Conservation (phyloP, 2,888 invertebrate genomes). For the Salpingus planirostris region DNA sequence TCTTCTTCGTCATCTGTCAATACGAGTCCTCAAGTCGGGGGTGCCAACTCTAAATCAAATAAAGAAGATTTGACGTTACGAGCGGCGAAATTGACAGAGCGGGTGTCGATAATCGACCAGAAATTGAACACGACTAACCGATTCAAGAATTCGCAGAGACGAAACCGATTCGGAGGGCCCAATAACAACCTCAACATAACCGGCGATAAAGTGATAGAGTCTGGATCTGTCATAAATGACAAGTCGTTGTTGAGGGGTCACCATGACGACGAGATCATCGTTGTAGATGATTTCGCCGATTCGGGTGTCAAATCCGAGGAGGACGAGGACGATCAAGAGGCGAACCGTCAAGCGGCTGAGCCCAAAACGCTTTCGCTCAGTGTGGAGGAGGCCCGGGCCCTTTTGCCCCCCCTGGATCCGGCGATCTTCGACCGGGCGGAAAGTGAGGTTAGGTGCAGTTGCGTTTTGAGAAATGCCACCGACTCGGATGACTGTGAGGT, state of each 20-base stretch:
- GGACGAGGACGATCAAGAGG: conserved; percentile 3
- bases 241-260: conserved; percentile 19
- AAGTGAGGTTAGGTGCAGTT: no score
- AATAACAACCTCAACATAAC: conserved; percentile 1
- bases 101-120: conserved; percentile 39
- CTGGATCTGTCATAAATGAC: conserved; percentile 35
- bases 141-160: conserved; percentile 32
- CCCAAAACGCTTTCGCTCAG: conserved; percentile 34
- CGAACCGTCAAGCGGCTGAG: conserved; percentile 1
- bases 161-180: conserved; percentile 11
- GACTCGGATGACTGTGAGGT: no score
- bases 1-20: conserved; percentile 6
- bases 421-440: no score
- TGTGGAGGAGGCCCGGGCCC: conserved; percentile 53
- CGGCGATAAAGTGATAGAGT: conserved; percentile 29
- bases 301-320: neutral
- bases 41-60: conserved; percentile 15
- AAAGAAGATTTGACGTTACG: conserved; percentile 38
- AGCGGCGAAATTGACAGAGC: conserved; percentile 39
- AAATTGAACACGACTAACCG: conserved; percentile 35
- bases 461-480: no score
- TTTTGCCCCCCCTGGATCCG: conserved; percentile 62
- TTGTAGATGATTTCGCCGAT: conserved; percentile 20
- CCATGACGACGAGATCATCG: conserved; percentile 20
- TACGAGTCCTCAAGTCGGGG: neutral